Base-by-base conservation (phyloP, 1,140 invertebrate genomes). In the Argopecten irradians region DNA sequence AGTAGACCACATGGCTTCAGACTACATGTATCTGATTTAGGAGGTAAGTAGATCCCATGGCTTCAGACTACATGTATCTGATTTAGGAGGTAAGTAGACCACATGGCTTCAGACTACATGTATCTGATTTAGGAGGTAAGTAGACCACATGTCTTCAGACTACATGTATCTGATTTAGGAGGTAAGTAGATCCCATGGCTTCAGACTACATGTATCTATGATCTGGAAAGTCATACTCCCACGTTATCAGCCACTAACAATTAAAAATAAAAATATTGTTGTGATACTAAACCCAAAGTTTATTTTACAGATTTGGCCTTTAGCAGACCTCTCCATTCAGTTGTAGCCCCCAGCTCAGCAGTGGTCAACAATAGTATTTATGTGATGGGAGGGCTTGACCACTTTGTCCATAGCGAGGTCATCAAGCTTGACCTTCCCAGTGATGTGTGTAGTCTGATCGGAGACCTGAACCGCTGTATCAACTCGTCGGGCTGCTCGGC, bases 331-430 rank as follows among this genome's bases (percentile, higher is more conserved):
- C 86, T 92, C 14, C 87, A 88, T 3, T 87, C 92, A 16, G 90
- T 92, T 16, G 85, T 92, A 28, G 92, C 92, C 19, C 86, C 92
- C 0, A 88, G 90, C 55, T 92, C 93, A 11, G 91, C 92, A 16
- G 84, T 83, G 7, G 71, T 91, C 13, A 86, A 89, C 11, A 87
- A 89, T 39, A 87, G 84, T 55, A 88, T 94, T 9, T 98, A 98
- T 93, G 96, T 98, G 2, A 97, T 98, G 90, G 98, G 98, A 33
- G 98, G 98, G 0, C 98, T 98, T 96, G 97, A 97, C 87, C 97
- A 97, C 35, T 97, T 97, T 13, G 87, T 87, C 19, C 83, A 91
- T 13, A 91, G 97, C 97, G 93, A 96, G 96, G 71, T 97, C 98
- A 19, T 97, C 97, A 0, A 97, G 32, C 97, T 98, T 41, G 96